phyloP scores from a whole-genome alignment of 2,113 vertebrate genomes.

The Nothoprocta perdicaria region DNA sequence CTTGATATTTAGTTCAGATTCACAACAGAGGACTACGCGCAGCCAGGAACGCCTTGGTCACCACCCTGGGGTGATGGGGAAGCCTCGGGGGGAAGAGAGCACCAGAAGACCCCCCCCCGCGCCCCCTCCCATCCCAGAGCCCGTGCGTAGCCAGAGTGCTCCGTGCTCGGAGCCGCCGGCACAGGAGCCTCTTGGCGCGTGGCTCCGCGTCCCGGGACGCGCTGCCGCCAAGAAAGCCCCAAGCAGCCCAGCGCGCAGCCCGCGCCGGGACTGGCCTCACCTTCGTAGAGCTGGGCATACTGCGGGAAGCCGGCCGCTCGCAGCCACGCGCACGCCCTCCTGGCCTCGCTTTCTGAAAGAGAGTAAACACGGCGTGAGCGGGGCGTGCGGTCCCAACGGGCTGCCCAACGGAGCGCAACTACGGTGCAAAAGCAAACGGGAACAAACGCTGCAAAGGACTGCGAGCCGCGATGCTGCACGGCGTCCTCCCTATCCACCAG shows the following conservation, averaged over 20 bases:
- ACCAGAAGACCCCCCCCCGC: neutral
- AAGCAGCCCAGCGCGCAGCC: too few species aligned
- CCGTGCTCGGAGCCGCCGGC: too few species aligned
- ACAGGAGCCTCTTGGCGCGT: too few species aligned
- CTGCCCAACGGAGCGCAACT: too few species aligned
- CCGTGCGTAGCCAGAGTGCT: too few species aligned
- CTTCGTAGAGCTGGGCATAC: slow-evolving; percentile 90
- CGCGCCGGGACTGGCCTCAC: slow-evolving; percentile 62
- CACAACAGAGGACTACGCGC: accelerated
- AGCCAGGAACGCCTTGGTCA: neutral
- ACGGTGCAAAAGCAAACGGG: too few species aligned
- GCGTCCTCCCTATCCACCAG: neutral
- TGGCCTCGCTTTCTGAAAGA: slow-evolving; percentile 84
- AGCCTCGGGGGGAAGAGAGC: neutral
- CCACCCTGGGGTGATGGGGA: neutral
- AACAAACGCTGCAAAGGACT: neutral
- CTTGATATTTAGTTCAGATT: neutral
- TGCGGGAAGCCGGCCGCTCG: slow-evolving; percentile 89
- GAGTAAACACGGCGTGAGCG: slow-evolving; percentile 1
- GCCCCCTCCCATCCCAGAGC: neutral
- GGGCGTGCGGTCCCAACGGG: too few species aligned
- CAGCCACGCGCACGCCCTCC: slow-evolving; percentile 88
- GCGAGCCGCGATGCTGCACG: neutral
- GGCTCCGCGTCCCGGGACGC: too few species aligned
- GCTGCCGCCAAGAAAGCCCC: too few species aligned